phyloP scores from a whole-genome alignment of 2,113 vertebrate species.

The Grus americana region DNA sequence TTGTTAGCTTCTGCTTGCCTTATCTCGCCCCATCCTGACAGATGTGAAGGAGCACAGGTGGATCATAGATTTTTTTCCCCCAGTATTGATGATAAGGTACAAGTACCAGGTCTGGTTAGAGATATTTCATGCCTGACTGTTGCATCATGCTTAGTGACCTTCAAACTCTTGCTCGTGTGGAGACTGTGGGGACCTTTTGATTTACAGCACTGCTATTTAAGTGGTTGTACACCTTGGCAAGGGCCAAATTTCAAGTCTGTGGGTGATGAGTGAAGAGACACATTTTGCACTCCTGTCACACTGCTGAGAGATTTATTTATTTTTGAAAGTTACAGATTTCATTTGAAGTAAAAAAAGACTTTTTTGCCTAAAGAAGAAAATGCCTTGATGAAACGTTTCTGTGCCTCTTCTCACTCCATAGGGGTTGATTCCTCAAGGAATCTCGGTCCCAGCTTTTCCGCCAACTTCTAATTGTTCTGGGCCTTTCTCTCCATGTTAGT shows the following conservation, averaged over 20 bases:
- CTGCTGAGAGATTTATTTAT: conserved; percentile 40
- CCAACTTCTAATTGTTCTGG: not conserved
- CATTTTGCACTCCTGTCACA: conserved; percentile 23
- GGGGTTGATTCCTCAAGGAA: not conserved
- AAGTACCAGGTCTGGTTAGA: not conserved
- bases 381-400: not conserved
- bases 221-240: conserved; percentile 55
- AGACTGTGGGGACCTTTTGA: conserved; percentile 26
- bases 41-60: not conserved
- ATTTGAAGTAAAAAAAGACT: not conserved
- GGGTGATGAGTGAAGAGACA: conserved; percentile 39
- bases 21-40: not conserved
- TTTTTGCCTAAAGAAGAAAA: not conserved
- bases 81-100: not conserved
- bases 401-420: not conserved
- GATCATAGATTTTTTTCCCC: not conserved
- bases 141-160: conserved; percentile 48
- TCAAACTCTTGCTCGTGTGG: conserved; percentile 6
- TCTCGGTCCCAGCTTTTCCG: not conserved
- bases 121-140: conserved; percentile 15
- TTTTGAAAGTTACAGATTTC: not conserved
- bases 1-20: not conserved
- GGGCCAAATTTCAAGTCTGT: conserved; percentile 45
- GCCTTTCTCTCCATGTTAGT: not conserved
- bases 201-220: conserved; percentile 27